phyloP scores from a whole-genome alignment of 1,140 invertebrate species.

The Triops cancriformis region DNA sequence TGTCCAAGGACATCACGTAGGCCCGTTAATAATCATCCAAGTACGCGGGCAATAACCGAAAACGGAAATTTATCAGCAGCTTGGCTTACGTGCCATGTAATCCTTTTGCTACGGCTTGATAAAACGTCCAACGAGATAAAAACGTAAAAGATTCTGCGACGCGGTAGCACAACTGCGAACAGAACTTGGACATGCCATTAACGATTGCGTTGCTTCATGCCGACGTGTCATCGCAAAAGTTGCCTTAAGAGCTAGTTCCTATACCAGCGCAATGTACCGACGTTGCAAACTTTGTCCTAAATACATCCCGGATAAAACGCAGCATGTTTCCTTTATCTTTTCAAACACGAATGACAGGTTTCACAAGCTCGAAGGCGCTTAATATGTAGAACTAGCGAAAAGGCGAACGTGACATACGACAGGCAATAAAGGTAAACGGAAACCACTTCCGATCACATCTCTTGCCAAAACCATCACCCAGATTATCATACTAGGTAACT shows the following conservation, averaged over 20 bases:
- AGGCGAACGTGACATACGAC: conserved; percentile 9
- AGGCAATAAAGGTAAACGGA: conserved; percentile 9
- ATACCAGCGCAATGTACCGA: background rate
- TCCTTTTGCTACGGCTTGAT: background rate
- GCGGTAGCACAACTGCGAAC: background rate
- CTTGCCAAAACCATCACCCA: background rate
- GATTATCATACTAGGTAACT: background rate
- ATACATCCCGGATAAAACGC: background rate
- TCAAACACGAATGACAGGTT: background rate
- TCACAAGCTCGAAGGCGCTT: background rate
- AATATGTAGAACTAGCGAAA: background rate
- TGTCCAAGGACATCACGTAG: conserved; percentile 4
- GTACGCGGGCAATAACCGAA: background rate
- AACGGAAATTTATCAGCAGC: background rate
- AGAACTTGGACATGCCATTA: background rate
- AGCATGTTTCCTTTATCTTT: background rate
- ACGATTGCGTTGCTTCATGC: background rate
- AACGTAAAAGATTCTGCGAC: background rate
- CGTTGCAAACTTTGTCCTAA: background rate
- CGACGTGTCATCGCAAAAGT: background rate
- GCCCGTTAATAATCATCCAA: background rate
- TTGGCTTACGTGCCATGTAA: background rate
- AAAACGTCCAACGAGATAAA: background rate
- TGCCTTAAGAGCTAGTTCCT: background rate
- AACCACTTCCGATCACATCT: background rate